phyloP scores from a whole-genome alignment of 1,140 invertebrate species.

The Homalodisca vitripennis region DNA sequence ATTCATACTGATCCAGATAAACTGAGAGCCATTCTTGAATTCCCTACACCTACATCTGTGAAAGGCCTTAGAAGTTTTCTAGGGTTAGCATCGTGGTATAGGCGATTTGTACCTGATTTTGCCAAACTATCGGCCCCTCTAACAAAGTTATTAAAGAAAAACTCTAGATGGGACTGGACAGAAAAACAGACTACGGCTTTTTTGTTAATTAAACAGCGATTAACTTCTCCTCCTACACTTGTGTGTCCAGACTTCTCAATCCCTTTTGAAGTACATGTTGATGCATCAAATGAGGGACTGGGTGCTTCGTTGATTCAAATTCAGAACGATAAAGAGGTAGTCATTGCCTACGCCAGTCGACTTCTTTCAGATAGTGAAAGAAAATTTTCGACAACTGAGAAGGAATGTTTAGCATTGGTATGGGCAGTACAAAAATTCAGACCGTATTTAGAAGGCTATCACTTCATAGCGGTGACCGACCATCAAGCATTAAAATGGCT shows the following conservation, averaged over 20 bases:
- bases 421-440: conserved; percentile 45
- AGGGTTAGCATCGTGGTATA: conserved; percentile 45
- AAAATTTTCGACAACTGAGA: conserved; percentile 47
- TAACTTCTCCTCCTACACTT: conserved; percentile 38
- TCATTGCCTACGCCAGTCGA: conserved; percentile 46
- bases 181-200: conserved; percentile 25
- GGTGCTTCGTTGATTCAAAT: conserved; percentile 43
- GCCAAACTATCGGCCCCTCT: conserved; percentile 43
- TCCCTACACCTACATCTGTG: conserved; percentile 38
- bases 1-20: conserved; percentile 46
- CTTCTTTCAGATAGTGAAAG: conserved; percentile 43
- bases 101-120: conserved; percentile 46
- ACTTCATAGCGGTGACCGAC: conserved; percentile 49
- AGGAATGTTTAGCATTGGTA: conserved; percentile 49
- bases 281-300: conserved; percentile 44
- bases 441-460: conserved; percentile 45
- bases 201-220: conserved; percentile 39
- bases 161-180: conserved; percentile 36
- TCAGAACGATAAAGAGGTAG: conserved; percentile 33
- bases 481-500: conserved; percentile 48
- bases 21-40: conserved; percentile 43
- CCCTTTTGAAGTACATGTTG: conserved; percentile 41
- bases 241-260: conserved; percentile 39
- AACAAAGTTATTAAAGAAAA: conserved; percentile 41
- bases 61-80: conserved; percentile 39